Evolutionary conservation across 2,888 invertebrate species (phyloP), one percentile per base, ranked within the genome.

Genomic region (Drosophila quasianomalipes): DNA sequence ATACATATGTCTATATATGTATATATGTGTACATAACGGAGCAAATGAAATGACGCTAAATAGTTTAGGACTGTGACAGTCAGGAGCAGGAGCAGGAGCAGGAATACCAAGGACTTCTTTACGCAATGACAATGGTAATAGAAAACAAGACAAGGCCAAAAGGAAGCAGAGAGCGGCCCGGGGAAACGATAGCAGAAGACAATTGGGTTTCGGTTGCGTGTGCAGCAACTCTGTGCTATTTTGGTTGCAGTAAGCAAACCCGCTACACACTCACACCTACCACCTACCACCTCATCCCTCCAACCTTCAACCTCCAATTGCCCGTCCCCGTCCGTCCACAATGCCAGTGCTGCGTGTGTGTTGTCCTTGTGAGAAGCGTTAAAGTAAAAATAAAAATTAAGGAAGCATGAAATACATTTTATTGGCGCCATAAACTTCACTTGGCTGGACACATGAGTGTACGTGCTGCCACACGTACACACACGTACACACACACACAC

Each of bases 371-470:
- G 79, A 79, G 76, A 81, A 90, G 89, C 84, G 87, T 88, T 86
- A 86, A 90, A 84, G 89, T 88, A 84, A 86, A 90, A 92, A 93
- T 93, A 92, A 93, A 93, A 93, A 93, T 93, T 93, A 93, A 93
- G 92, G 92, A 93, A 93, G 92, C 93, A 93, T 93, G 92, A 93
- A 93, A 93, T 93, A 93, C 93, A 93, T 92, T 93, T 92, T 92
- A 92, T 93, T 93, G 92, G 90, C 90, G 85, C 90, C 91, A 92
- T 92, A 92, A 92, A 92, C 92, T 91, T 87, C 90, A 91, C 92
- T 92, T 92, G 82, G 90, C 88, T 92, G 92, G 92, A 92, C 92
- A 92, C 83, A 91, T 90, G 92, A 92, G 92, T 90, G 90, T 90
- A 85, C 84, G 85, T 90, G 83, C 85, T 84, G 76, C 86, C 81